Evolutionary conservation across 1,140 invertebrate genomes (phyloP).

Genomic region (Drosophila nasuta): DNA sequence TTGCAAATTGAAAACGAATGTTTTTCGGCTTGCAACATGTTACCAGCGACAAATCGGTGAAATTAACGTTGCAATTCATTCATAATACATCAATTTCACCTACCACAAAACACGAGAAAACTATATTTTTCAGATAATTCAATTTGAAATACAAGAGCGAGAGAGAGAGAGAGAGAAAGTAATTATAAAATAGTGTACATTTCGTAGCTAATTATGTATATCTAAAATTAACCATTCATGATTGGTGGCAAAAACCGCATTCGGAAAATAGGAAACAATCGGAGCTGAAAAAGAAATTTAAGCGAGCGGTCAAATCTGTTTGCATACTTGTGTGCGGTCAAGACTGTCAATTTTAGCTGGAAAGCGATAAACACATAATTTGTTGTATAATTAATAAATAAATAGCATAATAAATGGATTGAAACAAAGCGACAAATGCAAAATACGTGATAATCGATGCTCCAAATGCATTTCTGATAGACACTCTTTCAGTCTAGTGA

Average conservation of each 20-base stretch:
- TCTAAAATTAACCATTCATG: background rate
- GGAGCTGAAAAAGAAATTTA: constrained; percentile 9
- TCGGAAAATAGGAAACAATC: constrained; percentile 28
- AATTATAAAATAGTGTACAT: too few relatives aligned
- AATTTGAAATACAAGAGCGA: background rate
- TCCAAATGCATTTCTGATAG: constrained; percentile 50
- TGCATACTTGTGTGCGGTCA: constrained; percentile 53
- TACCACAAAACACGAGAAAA: constrained; percentile 6
- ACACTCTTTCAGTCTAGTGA: constrained; percentile 28
- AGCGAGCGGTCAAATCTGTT: constrained; percentile 35
- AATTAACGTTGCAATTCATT: constrained; percentile 32
- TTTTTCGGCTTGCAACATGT: constrained; percentile 18
- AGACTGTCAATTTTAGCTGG: constrained; percentile 55
- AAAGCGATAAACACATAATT: constrained; percentile 56
- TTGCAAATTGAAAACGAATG: constrained; percentile 57
- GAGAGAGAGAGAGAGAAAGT: background rate
- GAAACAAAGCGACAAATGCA: constrained; percentile 21
- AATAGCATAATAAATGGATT: constrained; percentile 50
- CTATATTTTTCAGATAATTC: background rate
- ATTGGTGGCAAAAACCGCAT: constrained; percentile 2
- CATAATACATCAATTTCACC: constrained; percentile 31
- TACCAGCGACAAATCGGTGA: constrained; percentile 25
- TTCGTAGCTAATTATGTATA: too few relatives aligned
- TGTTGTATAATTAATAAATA: constrained; percentile 68
- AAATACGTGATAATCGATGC: constrained; percentile 31